Evolutionary conservation across 2,888 invertebrate species (phyloP), one percentile per base, ranked within the genome.

Genomic region (Cremastinae sp.): DNA sequence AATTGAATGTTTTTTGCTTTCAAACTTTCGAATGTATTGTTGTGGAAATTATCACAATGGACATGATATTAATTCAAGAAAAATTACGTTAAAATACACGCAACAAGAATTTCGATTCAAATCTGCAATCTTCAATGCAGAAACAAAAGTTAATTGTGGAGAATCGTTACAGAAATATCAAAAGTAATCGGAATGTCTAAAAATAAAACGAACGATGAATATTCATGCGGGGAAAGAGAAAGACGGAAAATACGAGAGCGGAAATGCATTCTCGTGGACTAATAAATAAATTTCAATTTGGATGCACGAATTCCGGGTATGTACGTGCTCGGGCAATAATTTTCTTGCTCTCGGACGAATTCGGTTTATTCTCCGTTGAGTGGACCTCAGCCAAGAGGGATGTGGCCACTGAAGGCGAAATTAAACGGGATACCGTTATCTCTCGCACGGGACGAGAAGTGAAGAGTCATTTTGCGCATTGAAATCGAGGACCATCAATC

Each of bases 401-500:
- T 80, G 73, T 78, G 77, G 56, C 75, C 61, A 80, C 55, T 80
- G 73, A 75, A 53, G 58, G 59, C 69, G 68, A 78, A 56, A 68
- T 80, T 80, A 79, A 79, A 78, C 74, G 78, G 69, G 59, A 79
- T 80, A 81, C 65, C 74, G 76, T 82, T 81, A 79, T 78, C 78
- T 80, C 70, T 75, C 55, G 68, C 65, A n/a, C 56, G 74, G 5
- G 62, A 56, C 20, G 41, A 58, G 58, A 56, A 70, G 58, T 71
- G 65, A 79, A 78, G 78, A 74, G 73, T 71, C 76, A 80, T 82
- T 83, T 82, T 79, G 75, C 75, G 70, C 80, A 81, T 82, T 81
- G 75, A 79, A 82, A 79, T 78, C 73, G 75, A 79, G 78, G 69
- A 66, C 62, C 78, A 82, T 83, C 79, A 82, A 82, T 83, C 65